Base-by-base conservation (phyloP, 2,888 invertebrate species). In the Cheilosia soror region DNA sequence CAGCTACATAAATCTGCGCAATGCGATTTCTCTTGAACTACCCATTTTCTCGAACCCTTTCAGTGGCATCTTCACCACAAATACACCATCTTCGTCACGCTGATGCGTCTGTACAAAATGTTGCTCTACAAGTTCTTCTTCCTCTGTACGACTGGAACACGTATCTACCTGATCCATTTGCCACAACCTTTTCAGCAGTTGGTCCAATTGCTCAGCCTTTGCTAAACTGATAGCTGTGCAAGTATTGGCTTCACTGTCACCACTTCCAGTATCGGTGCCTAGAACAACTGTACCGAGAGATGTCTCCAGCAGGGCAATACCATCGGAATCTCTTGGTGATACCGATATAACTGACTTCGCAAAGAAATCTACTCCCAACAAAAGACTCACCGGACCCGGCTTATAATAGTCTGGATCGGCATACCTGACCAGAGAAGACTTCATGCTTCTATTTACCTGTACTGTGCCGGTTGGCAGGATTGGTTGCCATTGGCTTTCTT, bases 81-180 rank as follows among this genome's bases (percentile, higher is more conserved):
- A 65, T 25, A 51, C 37, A 4, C 25, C 33, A 40, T 51, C 27
- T 25, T 42, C 20, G 13, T 27, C 25, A 5, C 58, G 40, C 40
- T 42, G 13, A 9, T 60, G 58, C n/a, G 40, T 40, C 15, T 60
- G 25, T 13, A 37, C 6, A 37, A 51, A 55, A 29, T 66, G 42
- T 13, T 69, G 33, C 7, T 68, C 68, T 15, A 31, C 55, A 13
- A 68, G 4, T 7, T 57, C 55, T 47, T 68, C 57, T 68, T 68
- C 68, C 20, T 57, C 68, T 57, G 31, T 33, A 44, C 57, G 31
- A 25, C 13, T 60, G 11, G 60, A 40, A 7, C 60, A 60, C 2
- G 27, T 11, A 27, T 29, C 33, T 15, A 66, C 53, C n/a, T 68
- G 29, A 53, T 68, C 42, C 11, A 55, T 42, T 27, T 66, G 7